These are phyloP conservation scores for Saxidomus purpurata DNA, from an alignment of 1,140 invertebrate species.

Conservation along the genomic window DNA sequence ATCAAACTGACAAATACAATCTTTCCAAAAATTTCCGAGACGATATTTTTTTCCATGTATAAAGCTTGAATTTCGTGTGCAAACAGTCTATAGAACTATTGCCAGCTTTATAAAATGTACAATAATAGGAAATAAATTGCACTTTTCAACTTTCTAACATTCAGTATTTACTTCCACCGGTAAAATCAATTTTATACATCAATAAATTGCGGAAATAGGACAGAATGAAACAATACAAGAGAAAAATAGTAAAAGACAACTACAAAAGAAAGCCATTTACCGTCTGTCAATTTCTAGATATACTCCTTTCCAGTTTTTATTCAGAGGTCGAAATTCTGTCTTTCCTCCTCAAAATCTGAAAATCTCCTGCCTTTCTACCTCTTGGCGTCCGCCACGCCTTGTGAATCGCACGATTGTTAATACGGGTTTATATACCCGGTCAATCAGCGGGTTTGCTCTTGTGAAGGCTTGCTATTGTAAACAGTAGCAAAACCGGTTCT, in stretches of 20 bases:
- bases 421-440: conserved; percentile 41
- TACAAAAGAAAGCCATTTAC: background rate
- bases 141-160: background rate
- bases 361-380: conserved; percentile 2
- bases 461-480: conserved; percentile 1
- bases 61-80: no score
- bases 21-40: no score
- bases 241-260: background rate
- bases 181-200: background rate
- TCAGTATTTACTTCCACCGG: background rate
- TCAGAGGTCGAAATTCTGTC: background rate
- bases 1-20: no score
- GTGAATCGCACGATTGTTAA: background rate
- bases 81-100: no score
- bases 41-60: no score
- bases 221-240: background rate
- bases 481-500: conserved; percentile 21
- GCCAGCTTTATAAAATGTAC: background rate
- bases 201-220: background rate
- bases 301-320: background rate
- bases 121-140: background rate
- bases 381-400: conserved; percentile 10
- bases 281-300: background rate
- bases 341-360: no score
- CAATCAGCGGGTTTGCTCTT: conserved; percentile 15